Evolutionary conservation across 2,888 invertebrate genomes (phyloP).

Genomic region (Parascotia fuliginaria): DNA sequence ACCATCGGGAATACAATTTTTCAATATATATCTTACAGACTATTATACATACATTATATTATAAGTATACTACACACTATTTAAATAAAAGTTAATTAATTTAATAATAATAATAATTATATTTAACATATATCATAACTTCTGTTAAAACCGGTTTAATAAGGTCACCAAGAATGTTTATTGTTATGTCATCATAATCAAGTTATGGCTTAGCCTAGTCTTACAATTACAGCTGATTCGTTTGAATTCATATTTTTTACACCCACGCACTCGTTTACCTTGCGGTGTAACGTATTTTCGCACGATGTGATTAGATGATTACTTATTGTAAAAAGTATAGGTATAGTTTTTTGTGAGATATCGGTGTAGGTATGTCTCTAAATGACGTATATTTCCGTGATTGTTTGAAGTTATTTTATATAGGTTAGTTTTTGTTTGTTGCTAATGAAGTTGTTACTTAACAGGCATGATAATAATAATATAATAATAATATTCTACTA

Average conservation of each 20-base stretch:
- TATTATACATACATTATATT: too few relatives aligned
- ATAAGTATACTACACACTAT: too few relatives aligned
- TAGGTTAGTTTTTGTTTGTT: slow-evolving; percentile 3
- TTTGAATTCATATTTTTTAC: slow-evolving; percentile 51
- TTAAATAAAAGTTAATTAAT: too few relatives aligned
- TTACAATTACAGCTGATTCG: slow-evolving; percentile 46
- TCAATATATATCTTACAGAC: too few relatives aligned
- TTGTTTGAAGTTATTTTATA: slow-evolving; percentile 12
- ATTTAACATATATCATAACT: too few relatives aligned
- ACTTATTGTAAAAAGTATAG: slow-evolving; percentile 42
- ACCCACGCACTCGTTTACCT: slow-evolving; percentile 69
- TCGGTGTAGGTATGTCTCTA: too few relatives aligned
- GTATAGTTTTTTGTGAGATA: slow-evolving; percentile 9
- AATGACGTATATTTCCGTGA: slow-evolving; percentile 13
- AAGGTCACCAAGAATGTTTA: neutral
- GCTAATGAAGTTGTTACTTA: neutral
- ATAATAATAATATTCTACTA: too few relatives aligned
- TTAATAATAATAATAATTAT: too few relatives aligned
- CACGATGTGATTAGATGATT: slow-evolving; percentile 62
- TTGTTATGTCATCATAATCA: slow-evolving; percentile 6
- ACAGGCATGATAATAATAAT: too few relatives aligned
- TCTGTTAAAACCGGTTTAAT: neutral
- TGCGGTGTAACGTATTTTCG: slow-evolving; percentile 76
- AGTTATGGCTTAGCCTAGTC: neutral
- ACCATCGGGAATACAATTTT: too few relatives aligned